Evolutionary conservation across 2,888 invertebrate species (phyloP).

Genomic region (Bruchidius siliquastri): DNA sequence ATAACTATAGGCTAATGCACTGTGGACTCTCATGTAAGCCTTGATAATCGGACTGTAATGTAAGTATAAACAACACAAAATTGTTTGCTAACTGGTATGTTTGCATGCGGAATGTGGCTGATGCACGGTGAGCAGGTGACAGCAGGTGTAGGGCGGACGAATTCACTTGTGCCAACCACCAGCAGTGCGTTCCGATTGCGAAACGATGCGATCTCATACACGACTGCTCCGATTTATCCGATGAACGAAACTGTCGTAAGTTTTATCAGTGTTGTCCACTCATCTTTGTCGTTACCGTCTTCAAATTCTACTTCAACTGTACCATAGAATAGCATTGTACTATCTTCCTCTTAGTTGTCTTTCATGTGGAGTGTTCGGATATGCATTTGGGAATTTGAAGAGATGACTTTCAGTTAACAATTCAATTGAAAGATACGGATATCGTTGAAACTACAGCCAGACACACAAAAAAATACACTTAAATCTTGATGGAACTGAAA

Average conservation of each 20-base stretch:
- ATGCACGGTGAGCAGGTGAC: neutral
- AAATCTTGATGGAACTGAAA: too few relatives aligned
- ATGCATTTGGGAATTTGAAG: too few relatives aligned
- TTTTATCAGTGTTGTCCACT: neutral
- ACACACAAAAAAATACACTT: too few relatives aligned
- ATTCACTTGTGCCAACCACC: neutral
- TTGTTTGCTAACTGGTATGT: neutral
- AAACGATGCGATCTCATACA: slow-evolving; percentile 55
- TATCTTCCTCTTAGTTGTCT: too few relatives aligned
- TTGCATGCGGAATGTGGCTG: neutral
- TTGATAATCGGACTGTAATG: neutral
- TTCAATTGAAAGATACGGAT: too few relatives aligned
- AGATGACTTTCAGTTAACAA: too few relatives aligned
- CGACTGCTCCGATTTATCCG: slow-evolving; percentile 57
- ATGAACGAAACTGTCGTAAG: slow-evolving; percentile 52
- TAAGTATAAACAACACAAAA: neutral
- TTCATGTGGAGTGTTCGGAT: too few relatives aligned
- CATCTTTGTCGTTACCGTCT: neutral
- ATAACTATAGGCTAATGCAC: too few relatives aligned
- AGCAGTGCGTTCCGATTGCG: neutral
- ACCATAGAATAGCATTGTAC: neutral
- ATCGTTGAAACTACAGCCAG: too few relatives aligned
- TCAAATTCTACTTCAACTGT: neutral
- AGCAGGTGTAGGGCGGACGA: neutral
- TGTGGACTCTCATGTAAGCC: too few relatives aligned